Evolutionary conservation across 2,113 vertebrate species (phyloP), one percentile per base, ranked within the genome.

Genomic region (Scomber scombrus): DNA sequence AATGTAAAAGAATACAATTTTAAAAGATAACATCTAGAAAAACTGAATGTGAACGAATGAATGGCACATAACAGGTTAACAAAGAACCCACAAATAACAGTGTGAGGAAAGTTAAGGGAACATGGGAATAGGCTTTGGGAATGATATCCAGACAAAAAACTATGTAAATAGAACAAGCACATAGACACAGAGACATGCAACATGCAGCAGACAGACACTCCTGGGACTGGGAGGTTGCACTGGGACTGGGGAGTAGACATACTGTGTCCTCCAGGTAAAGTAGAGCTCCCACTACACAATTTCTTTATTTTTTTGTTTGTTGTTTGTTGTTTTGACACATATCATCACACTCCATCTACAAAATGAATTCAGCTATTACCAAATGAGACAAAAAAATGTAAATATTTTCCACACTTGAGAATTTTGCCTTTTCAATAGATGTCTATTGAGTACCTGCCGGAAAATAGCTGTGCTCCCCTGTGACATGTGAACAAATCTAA

Each of bases 401-500:
- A 10, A 60, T 66, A 71, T 80, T 62, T 84, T 52, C 40, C 51
- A 64, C 58, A 40, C 70, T 71, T 52, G 68, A 83, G 75, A 86
- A 77, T 85, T 75, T 43, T 82, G 49, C 49, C 31, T 60, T 77
- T 62, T 56, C 12, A n/a, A 66, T 29, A 55, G 62, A 67, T 4
- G n/a, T 80, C 29, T 80, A 63, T 23, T 5, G 29, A 81, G 78
- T 23, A 60, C 29, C 63, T 76, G 56, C 40, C 0, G 21, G 61
- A 83, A 86, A 86, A 85, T 67, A 74, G 60, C 84, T 40, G 58
- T 2, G 3, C 62, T 89, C 76, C 76, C 85, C 62, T 56, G 78
- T 43, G 80, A 85, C 72, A 29, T 65, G 68, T 71, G 66, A 82
- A 79, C 79, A 87, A 85, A 92, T 78, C 11, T 11, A 73, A 81